Conservation (phyloP, 2,797 vertebrate species). For the Ctenochaetus hawaiiensis region DNA sequence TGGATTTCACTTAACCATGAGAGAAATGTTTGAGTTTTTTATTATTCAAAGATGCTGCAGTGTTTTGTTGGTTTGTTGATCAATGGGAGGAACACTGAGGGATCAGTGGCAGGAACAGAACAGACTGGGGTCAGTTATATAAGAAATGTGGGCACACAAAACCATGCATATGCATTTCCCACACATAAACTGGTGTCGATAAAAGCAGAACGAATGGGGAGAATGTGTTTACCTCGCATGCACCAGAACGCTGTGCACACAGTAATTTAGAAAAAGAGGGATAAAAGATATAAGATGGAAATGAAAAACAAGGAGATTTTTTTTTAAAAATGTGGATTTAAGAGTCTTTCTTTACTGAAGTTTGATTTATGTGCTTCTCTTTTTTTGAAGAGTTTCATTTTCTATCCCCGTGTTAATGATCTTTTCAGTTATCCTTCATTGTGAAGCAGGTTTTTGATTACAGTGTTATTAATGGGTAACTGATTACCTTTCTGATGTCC, state of each 20-base stretch:
- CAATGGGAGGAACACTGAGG: background rate
- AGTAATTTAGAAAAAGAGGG: background rate
- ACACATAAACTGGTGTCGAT: background rate
- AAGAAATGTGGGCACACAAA: background rate
- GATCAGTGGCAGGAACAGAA: conserved; percentile 4
- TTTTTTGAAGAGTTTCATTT: no score
- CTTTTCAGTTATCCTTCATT: no score
- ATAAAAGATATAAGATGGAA: background rate
- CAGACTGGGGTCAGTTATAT: conserved; percentile 1
- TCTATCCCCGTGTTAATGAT: no score
- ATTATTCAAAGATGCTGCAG: conserved; percentile 1
- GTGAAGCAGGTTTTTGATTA: no score
- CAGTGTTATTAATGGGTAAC: no score
- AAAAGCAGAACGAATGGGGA: background rate
- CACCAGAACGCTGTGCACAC: background rate
- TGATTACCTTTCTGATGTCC: no score
- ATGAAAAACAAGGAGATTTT: no score
- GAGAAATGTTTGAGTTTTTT: background rate
- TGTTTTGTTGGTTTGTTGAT: background rate
- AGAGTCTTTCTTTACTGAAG: no score
- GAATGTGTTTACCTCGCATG: background rate
- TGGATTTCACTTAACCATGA: background rate
- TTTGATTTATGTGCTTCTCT: no score
- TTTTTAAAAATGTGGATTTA: no score
- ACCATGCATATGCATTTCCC: background rate